Conservation (phyloP, 2,797 vertebrate genomes). For the Phalloptychus januarius region DNA sequence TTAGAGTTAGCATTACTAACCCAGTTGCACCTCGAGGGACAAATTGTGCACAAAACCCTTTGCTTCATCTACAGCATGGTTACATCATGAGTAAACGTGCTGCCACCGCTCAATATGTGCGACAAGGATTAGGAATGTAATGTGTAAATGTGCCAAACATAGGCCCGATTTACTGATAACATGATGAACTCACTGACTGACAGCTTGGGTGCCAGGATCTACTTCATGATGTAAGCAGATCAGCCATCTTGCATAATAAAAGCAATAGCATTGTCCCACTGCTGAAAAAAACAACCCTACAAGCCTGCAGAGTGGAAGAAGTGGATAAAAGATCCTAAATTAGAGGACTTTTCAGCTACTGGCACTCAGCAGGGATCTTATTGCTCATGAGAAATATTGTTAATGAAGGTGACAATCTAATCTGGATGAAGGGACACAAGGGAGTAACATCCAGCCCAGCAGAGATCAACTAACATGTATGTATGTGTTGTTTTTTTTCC, state of each 20-base stretch:
- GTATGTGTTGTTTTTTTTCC: neutral
- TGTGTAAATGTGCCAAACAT: constrained; percentile 61
- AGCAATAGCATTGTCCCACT: constrained; percentile 7
- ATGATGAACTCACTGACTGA: constrained; percentile 29
- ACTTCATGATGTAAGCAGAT: constrained; percentile 41
- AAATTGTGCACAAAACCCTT: neutral
- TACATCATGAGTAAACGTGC: constrained; percentile 8
- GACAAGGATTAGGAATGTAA: constrained; percentile 60
- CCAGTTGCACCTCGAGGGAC: neutral
- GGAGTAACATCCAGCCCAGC: neutral
- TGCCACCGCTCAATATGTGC: constrained; percentile 44
- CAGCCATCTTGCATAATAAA: constrained; percentile 28
- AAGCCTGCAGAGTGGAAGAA: constrained; percentile 9
- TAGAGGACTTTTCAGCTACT: neutral
- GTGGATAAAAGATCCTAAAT: constrained; percentile 29
- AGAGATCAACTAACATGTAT: neutral
- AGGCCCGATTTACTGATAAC: constrained; percentile 43
- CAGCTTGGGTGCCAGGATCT: neutral
- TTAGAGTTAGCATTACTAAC: neutral
- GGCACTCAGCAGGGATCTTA: neutral
- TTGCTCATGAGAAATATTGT: neutral
- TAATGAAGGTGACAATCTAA: neutral
- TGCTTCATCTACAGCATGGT: constrained; percentile 23
- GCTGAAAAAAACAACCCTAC: neutral
- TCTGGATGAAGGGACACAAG: neutral